Conservation (phyloP, 2,113 vertebrate species). For the Phalacrocorax carbo region DNA sequence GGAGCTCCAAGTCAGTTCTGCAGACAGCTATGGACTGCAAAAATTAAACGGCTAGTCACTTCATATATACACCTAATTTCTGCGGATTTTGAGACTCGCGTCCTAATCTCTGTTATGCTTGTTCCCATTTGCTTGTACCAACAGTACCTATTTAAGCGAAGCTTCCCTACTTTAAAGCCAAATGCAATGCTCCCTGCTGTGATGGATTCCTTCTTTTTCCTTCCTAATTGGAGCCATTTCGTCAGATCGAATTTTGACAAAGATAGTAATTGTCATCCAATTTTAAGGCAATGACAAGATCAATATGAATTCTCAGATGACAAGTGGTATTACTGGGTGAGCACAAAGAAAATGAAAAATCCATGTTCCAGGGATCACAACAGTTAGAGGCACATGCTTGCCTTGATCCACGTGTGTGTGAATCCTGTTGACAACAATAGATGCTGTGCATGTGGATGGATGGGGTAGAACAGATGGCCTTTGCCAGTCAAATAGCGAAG, state of each 20-base stretch:
- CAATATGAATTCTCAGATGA: constrained; percentile 64
- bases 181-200: constrained; percentile 13
- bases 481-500: constrained; percentile 49
- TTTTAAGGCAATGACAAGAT: constrained; percentile 65
- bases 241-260: constrained; percentile 67
- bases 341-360: constrained; percentile 64
- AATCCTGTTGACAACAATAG: constrained; percentile 51
- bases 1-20: neutral
- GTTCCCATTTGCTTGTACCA: neutral
- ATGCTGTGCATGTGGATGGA: constrained; percentile 27
- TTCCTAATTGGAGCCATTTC: constrained; percentile 65
- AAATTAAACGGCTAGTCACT: neutral
- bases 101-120: neutral
- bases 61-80: neutral
- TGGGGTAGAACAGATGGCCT: constrained; percentile 63
- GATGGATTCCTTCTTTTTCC: constrained; percentile 65
- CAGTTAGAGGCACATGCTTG: constrained; percentile 24
- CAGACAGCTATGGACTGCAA: neutral
- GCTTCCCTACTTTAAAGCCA: constrained; percentile 7
- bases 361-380: constrained; percentile 54
- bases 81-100: neutral
- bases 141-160: constrained; percentile 9
- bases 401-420: constrained; percentile 37
- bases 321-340: constrained; percentile 51
- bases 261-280: constrained; percentile 69